Evolutionary conservation across 2,113 vertebrate genomes (phyloP), one percentile per base, ranked within the genome.

Genomic region (rabbit (Oryctolagus cuniculus)): DNA sequence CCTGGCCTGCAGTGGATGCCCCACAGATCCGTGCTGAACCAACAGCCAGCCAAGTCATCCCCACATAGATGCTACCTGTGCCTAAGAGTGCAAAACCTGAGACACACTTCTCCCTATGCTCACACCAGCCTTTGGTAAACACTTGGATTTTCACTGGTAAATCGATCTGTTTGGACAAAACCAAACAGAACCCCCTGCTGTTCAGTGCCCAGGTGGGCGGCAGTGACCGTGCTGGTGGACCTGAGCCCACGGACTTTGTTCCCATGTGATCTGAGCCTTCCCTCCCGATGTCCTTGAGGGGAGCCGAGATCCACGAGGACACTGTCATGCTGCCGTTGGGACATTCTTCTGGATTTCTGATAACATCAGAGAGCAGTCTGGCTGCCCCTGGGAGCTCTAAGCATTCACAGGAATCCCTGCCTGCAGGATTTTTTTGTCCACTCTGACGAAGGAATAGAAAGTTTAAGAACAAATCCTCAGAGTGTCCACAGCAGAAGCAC

Each of bases 361-460:
- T 82, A 74, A 64, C 34, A 55, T 80, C 84, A 36, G 75, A 82
- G 82, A 82, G 51, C 94, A 77, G 74, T 67, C 0, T 11, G 63
- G n/a, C 82, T 75, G 31, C 27, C 80, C 63, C 61, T 25, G 36
- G 66, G 90, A 72, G 84, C 64, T 29, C 12, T 22, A 66, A 91
- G 75, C 3, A 53, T 80, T 83, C 80, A 22, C 84, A 25, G 36
- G 86, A 90, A 74, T 89, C 73, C 44, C 10, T 8, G 22, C 64
- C 66, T 55, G 2, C 25, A 5, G 49, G 34, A n/a, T 90, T 16
- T n/a, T 8, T 82, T 21, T 75, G 12, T 5, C 15, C 15, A n/a
- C 34, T 34, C 69, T 10, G 11, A 2, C 6, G 3, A 67, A 92
- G 69, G 55, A 55, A 77, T 31, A 67, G 67, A 83, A 79, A 85